These are phyloP conservation scores for Galaxea fascicularis DNA, from an alignment of 92 coral and sea anemone genomes.

Conservation along the genomic window DNA sequence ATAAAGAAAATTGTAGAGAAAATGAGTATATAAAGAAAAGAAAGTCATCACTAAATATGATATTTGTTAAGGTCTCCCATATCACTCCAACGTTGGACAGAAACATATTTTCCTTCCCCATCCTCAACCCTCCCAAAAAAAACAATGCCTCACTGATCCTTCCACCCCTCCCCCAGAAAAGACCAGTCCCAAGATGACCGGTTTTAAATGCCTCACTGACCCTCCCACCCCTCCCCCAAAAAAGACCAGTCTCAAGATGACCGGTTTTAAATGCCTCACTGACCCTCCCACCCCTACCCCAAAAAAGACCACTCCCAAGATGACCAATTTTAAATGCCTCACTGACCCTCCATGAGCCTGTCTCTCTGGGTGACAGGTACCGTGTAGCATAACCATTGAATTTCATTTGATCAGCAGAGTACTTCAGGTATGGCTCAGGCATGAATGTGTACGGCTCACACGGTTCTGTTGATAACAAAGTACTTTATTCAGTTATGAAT, in stretches of 20 bases:
- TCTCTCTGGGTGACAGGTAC: slow-evolving; percentile 82
- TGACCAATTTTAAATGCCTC: background rate
- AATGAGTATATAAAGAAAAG: too few relatives aligned
- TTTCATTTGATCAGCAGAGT: slow-evolving; percentile 70
- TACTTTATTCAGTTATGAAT: background rate
- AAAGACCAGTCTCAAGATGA: background rate
- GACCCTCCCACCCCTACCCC: slow-evolving; percentile 47
- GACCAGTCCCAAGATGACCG: background rate
- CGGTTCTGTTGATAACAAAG: slow-evolving; percentile 52
- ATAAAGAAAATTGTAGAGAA: too few relatives aligned
- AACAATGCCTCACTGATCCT: too few relatives aligned
- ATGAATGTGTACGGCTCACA: slow-evolving; percentile 78
- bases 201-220: slow-evolving; percentile 1
- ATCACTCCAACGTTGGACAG: too few relatives aligned
- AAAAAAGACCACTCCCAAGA: background rate
- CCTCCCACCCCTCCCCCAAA: too few relatives aligned
- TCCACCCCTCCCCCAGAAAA: background rate
- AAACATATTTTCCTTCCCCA: too few relatives aligned
- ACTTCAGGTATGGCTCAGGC: slow-evolving; percentile 82
- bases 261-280: background rate
- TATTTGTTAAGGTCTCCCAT: too few relatives aligned
- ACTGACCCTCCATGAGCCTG: slow-evolving; percentile 91
- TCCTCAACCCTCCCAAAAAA: too few relatives aligned
- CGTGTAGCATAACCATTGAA: slow-evolving; percentile 86
- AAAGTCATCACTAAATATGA: too few relatives aligned